phyloP scores from a whole-genome alignment of 1,140 invertebrate genomes.

The Bombus haemorrhoidalis region DNA sequence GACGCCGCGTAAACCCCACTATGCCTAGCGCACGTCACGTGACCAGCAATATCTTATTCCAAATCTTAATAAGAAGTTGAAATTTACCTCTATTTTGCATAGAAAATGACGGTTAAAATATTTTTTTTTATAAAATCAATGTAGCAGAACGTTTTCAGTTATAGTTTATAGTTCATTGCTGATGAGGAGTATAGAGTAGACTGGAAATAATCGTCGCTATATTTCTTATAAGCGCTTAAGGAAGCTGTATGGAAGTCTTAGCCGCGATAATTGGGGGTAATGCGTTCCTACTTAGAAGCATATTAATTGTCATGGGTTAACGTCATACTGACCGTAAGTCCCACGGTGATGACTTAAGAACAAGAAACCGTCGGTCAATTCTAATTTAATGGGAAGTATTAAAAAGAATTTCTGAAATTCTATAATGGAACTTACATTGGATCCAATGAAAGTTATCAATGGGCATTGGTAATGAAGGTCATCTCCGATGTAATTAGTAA shows the following conservation, averaged over 20 bases:
- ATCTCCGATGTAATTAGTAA: neutral
- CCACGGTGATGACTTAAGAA: slow-evolving; percentile 15
- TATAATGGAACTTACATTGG: neutral
- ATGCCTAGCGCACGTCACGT: neutral
- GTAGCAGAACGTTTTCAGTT: too few relatives aligned
- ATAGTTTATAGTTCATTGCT: too few relatives aligned
- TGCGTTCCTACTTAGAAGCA: slow-evolving; percentile 32
- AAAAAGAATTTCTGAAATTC: neutral
- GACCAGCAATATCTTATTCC: neutral
- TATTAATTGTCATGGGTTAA: slow-evolving; percentile 36
- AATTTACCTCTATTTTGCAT: neutral
- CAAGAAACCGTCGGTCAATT: neutral
- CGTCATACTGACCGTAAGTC: neutral
- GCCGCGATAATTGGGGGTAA: slow-evolving; percentile 24
- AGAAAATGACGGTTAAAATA: neutral
- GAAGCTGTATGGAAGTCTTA: slow-evolving; percentile 17
- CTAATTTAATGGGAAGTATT: slow-evolving; percentile 3
- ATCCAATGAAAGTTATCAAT: neutral
- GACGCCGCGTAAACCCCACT: neutral
- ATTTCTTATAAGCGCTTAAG: neutral
- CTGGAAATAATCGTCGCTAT: neutral
- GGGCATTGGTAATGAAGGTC: neutral
- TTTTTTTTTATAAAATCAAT: neutral
- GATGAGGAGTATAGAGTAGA: too few relatives aligned
- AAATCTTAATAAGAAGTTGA: neutral